Evolutionary conservation across 2,113 vertebrate species (phyloP).

Genomic region (Megaceryle maxima): DNA sequence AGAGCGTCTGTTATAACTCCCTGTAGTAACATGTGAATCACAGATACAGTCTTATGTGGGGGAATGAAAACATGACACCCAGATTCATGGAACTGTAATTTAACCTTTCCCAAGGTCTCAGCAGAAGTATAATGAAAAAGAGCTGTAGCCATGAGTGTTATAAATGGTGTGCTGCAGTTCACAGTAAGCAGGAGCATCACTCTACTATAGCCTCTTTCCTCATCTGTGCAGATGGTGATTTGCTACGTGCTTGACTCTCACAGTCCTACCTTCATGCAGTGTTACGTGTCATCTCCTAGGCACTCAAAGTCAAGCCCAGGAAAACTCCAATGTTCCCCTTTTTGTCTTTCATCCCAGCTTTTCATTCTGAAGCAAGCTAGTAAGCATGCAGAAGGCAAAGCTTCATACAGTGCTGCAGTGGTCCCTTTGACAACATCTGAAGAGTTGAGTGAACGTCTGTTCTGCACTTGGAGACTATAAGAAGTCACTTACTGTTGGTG

Average conservation of each 20-base stretch:
- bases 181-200: not conserved
- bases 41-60: not conserved
- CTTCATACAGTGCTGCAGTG: not conserved
- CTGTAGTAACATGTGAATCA: not conserved
- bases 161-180: not conserved
- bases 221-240: not conserved
- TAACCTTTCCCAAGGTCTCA: not conserved
- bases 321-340: not conserved
- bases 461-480: not conserved
- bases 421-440: not conserved
- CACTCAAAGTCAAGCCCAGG: not conserved
- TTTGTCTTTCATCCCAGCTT: not conserved
- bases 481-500: not conserved
- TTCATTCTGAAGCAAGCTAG: not conserved
- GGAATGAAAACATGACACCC: not conserved
- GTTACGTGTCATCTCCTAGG: not conserved
- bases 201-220: not conserved
- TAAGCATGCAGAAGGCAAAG: not conserved
- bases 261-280: not conserved
- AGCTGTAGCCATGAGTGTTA: not conserved
- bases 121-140: not conserved
- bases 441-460: not conserved
- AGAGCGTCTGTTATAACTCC: not conserved
- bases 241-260: not conserved
- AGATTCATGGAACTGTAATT: not conserved